Conservation (phyloP, 2,113 vertebrate genomes). For the Microtus oregoni region DNA sequence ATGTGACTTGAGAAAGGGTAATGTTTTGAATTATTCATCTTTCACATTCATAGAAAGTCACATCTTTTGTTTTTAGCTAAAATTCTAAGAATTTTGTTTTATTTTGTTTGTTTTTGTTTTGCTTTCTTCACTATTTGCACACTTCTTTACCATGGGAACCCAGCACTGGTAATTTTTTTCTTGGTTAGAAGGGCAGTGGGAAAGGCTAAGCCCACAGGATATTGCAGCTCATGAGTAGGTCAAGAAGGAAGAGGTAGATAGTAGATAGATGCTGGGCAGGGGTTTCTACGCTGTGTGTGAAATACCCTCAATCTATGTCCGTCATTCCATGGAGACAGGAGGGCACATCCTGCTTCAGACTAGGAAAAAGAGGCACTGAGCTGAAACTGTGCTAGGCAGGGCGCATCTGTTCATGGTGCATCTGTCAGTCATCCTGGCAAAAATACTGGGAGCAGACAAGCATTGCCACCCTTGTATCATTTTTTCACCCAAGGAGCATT, state of each 20-base stretch:
- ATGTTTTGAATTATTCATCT: not conserved
- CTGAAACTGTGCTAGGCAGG: too few species aligned
- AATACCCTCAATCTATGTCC: not conserved
- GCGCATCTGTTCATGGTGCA: not conserved
- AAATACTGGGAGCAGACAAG: not conserved
- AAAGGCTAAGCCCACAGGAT: not conserved
- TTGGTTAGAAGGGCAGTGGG: not conserved
- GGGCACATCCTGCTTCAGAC: too few species aligned
- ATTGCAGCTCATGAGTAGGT: accelerated
- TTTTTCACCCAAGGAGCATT: not conserved
- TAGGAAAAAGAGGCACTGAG: not conserved
- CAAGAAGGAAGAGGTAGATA: not conserved
- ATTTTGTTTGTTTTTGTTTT: not conserved
- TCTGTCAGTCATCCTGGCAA: not conserved
- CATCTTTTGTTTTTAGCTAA: slow-evolving; percentile 38
- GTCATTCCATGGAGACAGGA: not conserved
- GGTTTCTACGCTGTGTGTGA: not conserved
- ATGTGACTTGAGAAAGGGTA: not conserved
- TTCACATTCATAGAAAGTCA: slow-evolving; percentile 21
- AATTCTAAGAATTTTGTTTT: not conserved
- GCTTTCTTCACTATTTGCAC: not conserved
- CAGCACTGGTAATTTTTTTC: not conserved
- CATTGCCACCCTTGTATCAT: too few species aligned
- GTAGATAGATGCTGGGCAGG: not conserved
- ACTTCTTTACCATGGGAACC: not conserved